Conservation (phyloP, 2,113 vertebrate genomes). For the Taxidea taxus region DNA sequence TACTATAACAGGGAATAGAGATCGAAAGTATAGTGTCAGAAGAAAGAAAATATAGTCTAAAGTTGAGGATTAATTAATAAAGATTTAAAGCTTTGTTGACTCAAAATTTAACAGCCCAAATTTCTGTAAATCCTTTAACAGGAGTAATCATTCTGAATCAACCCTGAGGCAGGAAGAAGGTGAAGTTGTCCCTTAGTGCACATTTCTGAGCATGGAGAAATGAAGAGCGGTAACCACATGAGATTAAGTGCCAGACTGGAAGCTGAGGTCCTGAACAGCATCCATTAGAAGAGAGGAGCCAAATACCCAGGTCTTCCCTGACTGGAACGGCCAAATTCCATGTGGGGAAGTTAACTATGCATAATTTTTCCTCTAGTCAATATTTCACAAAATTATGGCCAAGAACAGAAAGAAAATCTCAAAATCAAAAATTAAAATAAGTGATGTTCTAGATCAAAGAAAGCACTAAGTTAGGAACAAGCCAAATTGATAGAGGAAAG, state of each 20-base stretch:
- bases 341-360: not conserved
- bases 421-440: not conserved
- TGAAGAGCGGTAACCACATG: not conserved
- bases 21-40: not conserved
- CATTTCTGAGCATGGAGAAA: not conserved
- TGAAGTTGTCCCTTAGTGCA: fast-evolving
- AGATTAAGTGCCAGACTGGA: not conserved
- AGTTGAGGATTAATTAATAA: not conserved
- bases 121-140: not conserved
- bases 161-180: not conserved
- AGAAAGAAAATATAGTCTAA: not conserved
- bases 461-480: not conserved
- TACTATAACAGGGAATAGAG: not conserved
- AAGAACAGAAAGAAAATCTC: not conserved
- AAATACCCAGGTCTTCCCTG: not conserved
- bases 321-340: not conserved
- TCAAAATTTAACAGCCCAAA: not conserved
- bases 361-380: not conserved
- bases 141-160: not conserved
- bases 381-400: not conserved
- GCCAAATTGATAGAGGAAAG: not conserved
- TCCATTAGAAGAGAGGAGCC: not conserved
- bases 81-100: not conserved
- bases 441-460: not conserved
- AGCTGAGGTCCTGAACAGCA: not conserved